phyloP scores from a whole-genome alignment of 2,888 invertebrate species.

The Idaea dimidiata region DNA sequence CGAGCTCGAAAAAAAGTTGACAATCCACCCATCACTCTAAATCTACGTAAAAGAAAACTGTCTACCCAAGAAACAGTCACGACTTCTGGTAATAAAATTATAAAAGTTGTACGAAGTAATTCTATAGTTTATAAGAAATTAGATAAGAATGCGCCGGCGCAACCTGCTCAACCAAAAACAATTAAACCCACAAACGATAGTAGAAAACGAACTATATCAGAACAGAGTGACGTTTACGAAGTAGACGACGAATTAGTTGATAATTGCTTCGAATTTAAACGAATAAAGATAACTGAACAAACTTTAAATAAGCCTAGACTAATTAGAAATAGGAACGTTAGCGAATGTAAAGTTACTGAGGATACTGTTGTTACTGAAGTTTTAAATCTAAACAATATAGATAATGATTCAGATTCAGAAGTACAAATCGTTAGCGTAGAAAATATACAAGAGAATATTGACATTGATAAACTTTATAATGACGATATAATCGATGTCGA shows the following conservation, averaged over 20 bases:
- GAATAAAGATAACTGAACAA: constrained; percentile 58
- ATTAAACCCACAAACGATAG: constrained; percentile 43
- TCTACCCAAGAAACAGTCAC: constrained; percentile 69
- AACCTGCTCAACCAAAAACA: constrained; percentile 37
- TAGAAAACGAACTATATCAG: constrained; percentile 67
- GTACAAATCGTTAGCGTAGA: constrained; percentile 67
- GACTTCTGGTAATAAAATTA: constrained; percentile 67
- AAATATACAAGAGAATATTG: constrained; percentile 38
- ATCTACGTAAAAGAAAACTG: constrained; percentile 64
- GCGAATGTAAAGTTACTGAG: constrained; percentile 39
- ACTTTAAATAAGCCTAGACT: constrained; percentile 54
- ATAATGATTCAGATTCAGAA: constrained; percentile 64
- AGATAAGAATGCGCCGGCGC: constrained; percentile 44
- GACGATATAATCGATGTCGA: constrained; percentile 63
- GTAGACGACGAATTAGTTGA: constrained; percentile 64
- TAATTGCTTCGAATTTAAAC: constrained; percentile 67
- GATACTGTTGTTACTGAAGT: constrained; percentile 30
- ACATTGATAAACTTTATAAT: constrained; percentile 46
- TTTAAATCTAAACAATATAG: constrained; percentile 40
- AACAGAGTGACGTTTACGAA: constrained; percentile 60
- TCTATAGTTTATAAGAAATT: constrained; percentile 72
- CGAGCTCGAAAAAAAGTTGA: constrained; percentile 60
- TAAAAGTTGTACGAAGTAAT: constrained; percentile 71
- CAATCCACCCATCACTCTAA: constrained; percentile 56
- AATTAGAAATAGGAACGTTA: constrained; percentile 55